A percentile compares a stretch with the other conserved stretches of the same genome.
Conservation (phyloP, 2,888 invertebrate species). For the Xanthorhoe spadicearia region DNA sequence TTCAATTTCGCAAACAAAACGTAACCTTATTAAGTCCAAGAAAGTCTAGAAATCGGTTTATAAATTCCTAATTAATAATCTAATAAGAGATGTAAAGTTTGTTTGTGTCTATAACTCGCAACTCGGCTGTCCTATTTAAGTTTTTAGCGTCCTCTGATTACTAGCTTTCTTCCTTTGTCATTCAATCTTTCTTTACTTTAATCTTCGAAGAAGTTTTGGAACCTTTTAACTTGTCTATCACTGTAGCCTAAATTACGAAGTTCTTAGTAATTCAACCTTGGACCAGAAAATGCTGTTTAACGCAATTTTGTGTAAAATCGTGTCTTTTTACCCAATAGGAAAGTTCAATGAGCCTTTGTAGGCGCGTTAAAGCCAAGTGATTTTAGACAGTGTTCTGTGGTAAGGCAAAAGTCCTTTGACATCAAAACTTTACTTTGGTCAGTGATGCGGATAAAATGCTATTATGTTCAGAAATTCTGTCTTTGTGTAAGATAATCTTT, state of each 20-base stretch:
- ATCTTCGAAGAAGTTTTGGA: conserved; percentile 38
- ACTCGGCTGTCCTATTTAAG: not conserved
- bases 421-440: conserved; percentile 35
- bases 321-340: not conserved
- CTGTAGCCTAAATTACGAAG: conserved; percentile 31
- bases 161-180: conserved; percentile 13
- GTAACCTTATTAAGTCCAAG: not conserved
- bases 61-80: not conserved
- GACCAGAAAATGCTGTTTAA: conserved; percentile 5
- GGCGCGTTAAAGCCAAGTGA: not conserved
- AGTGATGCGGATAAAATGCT: conserved; percentile 34
- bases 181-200: conserved; percentile 29
- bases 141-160: conserved; percentile 2
- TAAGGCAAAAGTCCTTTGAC: conserved; percentile 22
- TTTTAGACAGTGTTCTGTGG: conserved; percentile 8
- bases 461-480: conserved; percentile 30
- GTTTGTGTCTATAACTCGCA: not conserved
- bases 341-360: not conserved
- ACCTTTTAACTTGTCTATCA: conserved; percentile 39
- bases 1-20: not conserved
- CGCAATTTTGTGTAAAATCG: not conserved
- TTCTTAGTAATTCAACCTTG: conserved; percentile 5
- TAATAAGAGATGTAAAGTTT: not conserved
- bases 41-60: not conserved
- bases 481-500: conserved; percentile 25